Base-by-base conservation (phyloP, 2,113 vertebrate genomes). In the Erpornis zantholeuca region DNA sequence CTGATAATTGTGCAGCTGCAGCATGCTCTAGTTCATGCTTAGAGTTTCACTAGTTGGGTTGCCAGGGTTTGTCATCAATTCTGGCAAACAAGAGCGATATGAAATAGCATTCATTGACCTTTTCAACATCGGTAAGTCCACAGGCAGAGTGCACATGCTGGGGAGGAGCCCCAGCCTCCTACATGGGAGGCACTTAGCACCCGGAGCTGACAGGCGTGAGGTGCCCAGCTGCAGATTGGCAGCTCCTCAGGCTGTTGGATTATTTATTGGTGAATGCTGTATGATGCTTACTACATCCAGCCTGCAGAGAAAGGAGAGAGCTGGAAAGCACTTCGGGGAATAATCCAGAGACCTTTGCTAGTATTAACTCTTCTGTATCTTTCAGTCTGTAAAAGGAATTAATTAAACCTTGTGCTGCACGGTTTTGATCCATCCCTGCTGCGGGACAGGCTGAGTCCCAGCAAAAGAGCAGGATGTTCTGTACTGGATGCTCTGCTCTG, bases 331-430 rank as follows among this genome's bases (percentile, higher is more conserved):
- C 66, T 86, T 92, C 1, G 1, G 69, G 77, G 82, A 87, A 72
- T 69, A 92, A 77, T 78, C 57, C 35, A 16, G 17, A 80, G 68
- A 86, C 91, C 76, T 92, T 63, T 38, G 29, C 86, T 78, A 29
- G 68, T 59, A 60, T 94, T 94, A 90, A 70, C 86, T 88, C 82
- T 83, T 94, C 88, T 54, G 42, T 79, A 56, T 66, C 71, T 52
- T 77, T 50, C 61, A 27, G 65, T 75, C 79, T 89, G 83, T n/a
- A 87, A 94, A 96, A 76, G 64, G 93, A 90, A 81, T 87, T 88
- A 94, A 73, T 91, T 73, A 88, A 83, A 52, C 27, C 36, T 63
- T 45, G 25, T 83, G 75, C 71, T 75, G n/a, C 40, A 92, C 57
- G 69, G 81, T 52, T 92, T 86, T 92, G 82, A 56, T 94, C 86